Evolutionary conservation across 2,888 invertebrate species (phyloP), one percentile per base, ranked within the genome.

Genomic region (Adineta ricciae): DNA sequence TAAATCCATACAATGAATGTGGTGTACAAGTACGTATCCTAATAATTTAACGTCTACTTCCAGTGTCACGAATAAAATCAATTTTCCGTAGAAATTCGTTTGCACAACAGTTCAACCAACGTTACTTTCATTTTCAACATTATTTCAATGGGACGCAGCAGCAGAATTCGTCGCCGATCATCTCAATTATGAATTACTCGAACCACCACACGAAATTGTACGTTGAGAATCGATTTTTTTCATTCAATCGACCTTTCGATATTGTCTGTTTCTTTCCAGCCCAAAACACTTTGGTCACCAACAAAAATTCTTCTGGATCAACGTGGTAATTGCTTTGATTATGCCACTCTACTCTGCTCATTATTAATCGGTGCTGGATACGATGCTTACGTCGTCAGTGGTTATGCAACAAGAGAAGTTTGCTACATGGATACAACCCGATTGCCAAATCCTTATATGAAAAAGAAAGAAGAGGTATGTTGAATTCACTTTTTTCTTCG

Each of bases 341-440:
- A 94, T 89, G 94, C 95, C 1, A 94, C 94, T 1, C 92, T 95
- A 14, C 91, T 95, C n/a, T 94, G 93, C 19, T 95, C 96, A 16
- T 92, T 96, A 89, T 92, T 97, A 21, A 92, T 94, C 84, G 96
- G 95, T 0, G 93, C 93, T 19, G 94, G 94, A 0, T 96, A 94
- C 90, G 94, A 95, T 88, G 95, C 96, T 0, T 95, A 94, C 89
- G 94, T 96, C 1, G 95, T 94, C 4, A 95, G 94, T 85, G 96
- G 96, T 0, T 95, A 94, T 88, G 96, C 95, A 0, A 93, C 93
- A 46, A 91, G 93, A n/a, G 94, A 94, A 88, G 92, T 94, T 9
- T 94, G 94, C 85, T 87, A 89, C 38, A 90, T 90, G 85, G 90
- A 91, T 87, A 90, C 90, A 87, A 89, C 90, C 0, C 87, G 89